A percentile compares a stretch with the other conserved stretches of the same genome.
These are phyloP conservation scores for Druon quercuslanigerum DNA, from an alignment of 1,140 invertebrate species.

Conservation along the genomic window DNA sequence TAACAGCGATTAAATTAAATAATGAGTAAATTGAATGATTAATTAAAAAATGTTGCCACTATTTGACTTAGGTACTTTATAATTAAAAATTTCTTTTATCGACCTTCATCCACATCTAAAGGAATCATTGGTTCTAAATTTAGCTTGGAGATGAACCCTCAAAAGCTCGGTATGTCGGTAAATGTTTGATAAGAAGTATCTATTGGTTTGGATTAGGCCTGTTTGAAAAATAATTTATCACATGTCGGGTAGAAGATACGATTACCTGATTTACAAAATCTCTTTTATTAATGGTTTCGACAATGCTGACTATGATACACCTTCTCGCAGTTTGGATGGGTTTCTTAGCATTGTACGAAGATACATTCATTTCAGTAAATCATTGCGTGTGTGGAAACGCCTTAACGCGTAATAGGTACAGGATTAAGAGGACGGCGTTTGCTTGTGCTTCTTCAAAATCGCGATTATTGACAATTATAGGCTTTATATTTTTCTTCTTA, in stretches of 20 bases:
- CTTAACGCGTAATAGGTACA: slow-evolving; percentile 20
- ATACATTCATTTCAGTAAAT: slow-evolving; percentile 60
- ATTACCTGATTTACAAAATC: slow-evolving; percentile 55
- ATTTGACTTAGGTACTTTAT: too few species aligned
- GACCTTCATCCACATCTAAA: too few species aligned
- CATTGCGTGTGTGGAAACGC: slow-evolving; percentile 44
- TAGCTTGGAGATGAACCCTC: too few species aligned
- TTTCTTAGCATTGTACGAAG: slow-evolving; percentile 58
- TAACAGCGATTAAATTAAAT: too few species aligned
- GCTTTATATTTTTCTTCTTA: not conserved
- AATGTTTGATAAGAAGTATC: too few species aligned
- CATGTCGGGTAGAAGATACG: not conserved
- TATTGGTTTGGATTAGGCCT: not conserved
- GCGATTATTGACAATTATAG: slow-evolving; percentile 31
- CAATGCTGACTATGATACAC: slow-evolving; percentile 63
- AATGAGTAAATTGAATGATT: too few species aligned
- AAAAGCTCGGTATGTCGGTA: too few species aligned
- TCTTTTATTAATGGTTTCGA: slow-evolving; percentile 63
- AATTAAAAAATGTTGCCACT: too few species aligned
- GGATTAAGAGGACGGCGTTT: not conserved
- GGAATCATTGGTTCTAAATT: too few species aligned
- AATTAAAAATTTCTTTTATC: too few species aligned
- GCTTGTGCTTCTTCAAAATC: slow-evolving; percentile 23
- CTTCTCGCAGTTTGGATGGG: slow-evolving; percentile 57
- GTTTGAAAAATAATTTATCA: too few species aligned